Evolutionary conservation across 2,113 vertebrate genomes (phyloP).

Genomic region (Gymnobelideus leadbeateri): DNA sequence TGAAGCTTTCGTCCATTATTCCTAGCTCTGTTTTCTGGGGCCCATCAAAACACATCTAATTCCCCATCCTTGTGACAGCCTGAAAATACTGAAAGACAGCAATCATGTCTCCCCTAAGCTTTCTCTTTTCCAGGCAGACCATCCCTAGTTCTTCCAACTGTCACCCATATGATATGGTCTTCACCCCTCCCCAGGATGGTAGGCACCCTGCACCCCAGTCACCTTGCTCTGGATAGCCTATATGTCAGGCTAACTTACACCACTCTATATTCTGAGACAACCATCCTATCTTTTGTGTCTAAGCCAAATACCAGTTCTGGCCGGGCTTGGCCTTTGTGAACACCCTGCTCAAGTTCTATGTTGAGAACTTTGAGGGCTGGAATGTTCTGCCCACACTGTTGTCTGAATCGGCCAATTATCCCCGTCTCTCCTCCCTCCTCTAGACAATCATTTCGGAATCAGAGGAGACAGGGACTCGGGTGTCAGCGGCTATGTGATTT

Average conservation of each 20-base stretch:
- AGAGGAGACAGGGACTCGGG: constrained; percentile 33
- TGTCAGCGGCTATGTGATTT: constrained; percentile 69
- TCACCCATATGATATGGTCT: background rate
- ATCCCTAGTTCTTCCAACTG: background rate
- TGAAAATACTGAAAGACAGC: background rate
- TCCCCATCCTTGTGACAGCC: background rate
- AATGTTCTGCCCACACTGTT: constrained; percentile 53
- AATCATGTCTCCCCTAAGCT: background rate
- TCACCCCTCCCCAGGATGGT: background rate
- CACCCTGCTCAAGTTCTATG: background rate
- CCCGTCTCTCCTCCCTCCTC: constrained; percentile 21
- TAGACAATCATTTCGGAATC: constrained; percentile 55
- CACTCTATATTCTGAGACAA: background rate
- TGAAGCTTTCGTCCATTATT: background rate
- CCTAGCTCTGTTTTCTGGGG: background rate
- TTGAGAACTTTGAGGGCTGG: background rate
- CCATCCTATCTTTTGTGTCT: background rate
- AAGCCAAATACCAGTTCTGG: background rate
- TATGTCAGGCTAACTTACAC: background rate
- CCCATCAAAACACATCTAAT: background rate
- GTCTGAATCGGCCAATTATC: constrained; percentile 60
- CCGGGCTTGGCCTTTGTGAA: background rate
- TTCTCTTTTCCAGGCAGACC: background rate
- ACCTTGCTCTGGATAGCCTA: background rate
- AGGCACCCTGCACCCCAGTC: background rate